These are phyloP conservation scores for Embiotoca jacksoni DNA, from an alignment of 2,113 vertebrate species.

Conservation along the genomic window DNA sequence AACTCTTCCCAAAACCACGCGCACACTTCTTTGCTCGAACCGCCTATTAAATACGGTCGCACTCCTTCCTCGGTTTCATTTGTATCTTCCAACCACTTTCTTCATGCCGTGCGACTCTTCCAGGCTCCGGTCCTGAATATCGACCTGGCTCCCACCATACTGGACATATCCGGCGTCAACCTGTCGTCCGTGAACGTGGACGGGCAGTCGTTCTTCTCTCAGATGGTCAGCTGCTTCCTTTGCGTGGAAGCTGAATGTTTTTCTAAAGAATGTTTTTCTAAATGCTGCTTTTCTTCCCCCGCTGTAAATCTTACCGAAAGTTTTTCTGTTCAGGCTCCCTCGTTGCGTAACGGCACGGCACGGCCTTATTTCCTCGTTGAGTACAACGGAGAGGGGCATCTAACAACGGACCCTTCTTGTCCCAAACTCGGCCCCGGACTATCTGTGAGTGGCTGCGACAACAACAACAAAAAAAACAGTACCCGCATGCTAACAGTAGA, in stretches of 20 bases:
- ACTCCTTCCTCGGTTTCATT: too few species aligned
- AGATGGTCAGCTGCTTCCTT: slow-evolving; percentile 78
- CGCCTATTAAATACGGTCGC: too few species aligned
- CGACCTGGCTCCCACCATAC: slow-evolving; percentile 83
- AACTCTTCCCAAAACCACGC: not conserved
- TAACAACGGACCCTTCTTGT: slow-evolving; percentile 76
- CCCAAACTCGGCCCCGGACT: slow-evolving; percentile 84
- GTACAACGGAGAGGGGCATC: slow-evolving; percentile 83
- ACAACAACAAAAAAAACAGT: too few species aligned
- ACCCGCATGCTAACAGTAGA: too few species aligned
- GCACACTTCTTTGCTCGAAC: not conserved
- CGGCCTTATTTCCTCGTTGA: slow-evolving; percentile 85
- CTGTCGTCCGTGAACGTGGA: slow-evolving; percentile 78
- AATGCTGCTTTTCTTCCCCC: not conserved
- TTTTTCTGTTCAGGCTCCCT: slow-evolving; percentile 72
- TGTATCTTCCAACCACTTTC: too few species aligned
- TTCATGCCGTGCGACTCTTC: not conserved
- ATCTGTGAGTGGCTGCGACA: slow-evolving; percentile 73
- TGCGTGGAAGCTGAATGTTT: not conserved
- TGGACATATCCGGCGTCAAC: slow-evolving; percentile 85
- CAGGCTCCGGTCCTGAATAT: slow-evolving; percentile 85
- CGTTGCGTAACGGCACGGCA: slow-evolving; percentile 73
- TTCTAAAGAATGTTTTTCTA: not conserved
- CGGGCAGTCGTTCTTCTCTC: slow-evolving; percentile 84
- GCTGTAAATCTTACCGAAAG: not conserved